These are phyloP conservation scores for Rachycentron canadum DNA, from an alignment of 2,797 vertebrate genomes.

Conservation along the genomic window DNA sequence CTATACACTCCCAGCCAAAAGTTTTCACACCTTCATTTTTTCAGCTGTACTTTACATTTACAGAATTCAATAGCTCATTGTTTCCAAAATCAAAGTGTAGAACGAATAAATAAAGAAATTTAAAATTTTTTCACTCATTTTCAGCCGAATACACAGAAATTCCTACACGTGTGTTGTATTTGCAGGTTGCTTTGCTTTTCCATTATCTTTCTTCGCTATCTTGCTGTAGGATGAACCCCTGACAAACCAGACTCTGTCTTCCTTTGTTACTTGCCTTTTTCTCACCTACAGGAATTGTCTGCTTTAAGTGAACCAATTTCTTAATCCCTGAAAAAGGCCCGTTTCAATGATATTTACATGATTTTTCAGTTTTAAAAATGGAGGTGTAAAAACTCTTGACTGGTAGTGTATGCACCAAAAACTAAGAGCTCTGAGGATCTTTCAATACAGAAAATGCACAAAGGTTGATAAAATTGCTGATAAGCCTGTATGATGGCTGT, in stretches of 20 bases:
- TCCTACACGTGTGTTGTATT: not conserved
- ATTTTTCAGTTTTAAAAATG: not conserved
- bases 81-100: not conserved
- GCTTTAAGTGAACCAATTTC: not conserved
- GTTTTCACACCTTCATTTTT: not conserved
- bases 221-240: not conserved
- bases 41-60: not conserved
- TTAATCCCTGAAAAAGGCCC: not conserved
- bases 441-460: not conserved
- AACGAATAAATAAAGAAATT: not conserved
- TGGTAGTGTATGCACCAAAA: not conserved
- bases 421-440: slow-evolving; percentile 65
- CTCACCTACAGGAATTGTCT: not conserved
- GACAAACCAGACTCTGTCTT: not conserved
- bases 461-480: not conserved
- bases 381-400: not conserved
- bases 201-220: not conserved
- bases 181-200: not conserved
- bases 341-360: not conserved
- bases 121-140: not conserved
- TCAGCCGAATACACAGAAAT: too few species aligned
- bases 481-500: not conserved
- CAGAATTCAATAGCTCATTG: not conserved
- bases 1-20: not conserved
- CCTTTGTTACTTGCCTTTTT: not conserved